phyloP scores from a whole-genome alignment of 2,113 vertebrate species.

The Balaeniceps rex region DNA sequence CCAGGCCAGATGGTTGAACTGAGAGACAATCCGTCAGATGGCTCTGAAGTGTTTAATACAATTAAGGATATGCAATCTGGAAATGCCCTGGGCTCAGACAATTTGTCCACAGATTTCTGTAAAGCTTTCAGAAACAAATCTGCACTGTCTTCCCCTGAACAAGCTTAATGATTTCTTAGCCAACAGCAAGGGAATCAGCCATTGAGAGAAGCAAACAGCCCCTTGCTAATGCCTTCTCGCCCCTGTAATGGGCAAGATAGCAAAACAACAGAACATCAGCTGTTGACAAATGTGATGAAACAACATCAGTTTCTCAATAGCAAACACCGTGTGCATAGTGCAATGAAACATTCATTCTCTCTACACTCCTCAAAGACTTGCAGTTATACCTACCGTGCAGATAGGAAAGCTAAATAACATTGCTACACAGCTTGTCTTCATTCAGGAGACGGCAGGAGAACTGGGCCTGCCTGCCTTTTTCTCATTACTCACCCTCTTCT shows the following conservation, averaged over 20 bases:
- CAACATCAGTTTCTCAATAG: background rate
- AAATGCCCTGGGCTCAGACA: background rate
- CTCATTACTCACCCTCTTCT: background rate
- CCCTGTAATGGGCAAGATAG: background rate
- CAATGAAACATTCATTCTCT: background rate
- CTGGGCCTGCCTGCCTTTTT: background rate
- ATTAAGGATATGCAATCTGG: constrained; percentile 41
- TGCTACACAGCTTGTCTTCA: background rate
- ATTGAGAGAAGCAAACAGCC: background rate
- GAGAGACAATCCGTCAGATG: constrained; percentile 16
- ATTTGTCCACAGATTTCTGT: background rate
- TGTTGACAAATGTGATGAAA: constrained; percentile 18
- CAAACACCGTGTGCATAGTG: background rate
- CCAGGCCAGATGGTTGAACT: constrained; percentile 26
- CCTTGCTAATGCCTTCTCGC: background rate
- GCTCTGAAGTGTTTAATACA: constrained; percentile 28
- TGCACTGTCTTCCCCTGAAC: background rate
- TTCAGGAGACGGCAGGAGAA: background rate
- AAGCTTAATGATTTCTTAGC: background rate
- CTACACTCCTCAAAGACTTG: background rate
- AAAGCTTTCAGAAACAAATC: constrained; percentile 6
- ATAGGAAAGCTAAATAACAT: background rate
- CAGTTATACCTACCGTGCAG: background rate
- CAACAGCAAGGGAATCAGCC: background rate
- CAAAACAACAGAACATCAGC: background rate